phyloP scores from a whole-genome alignment of 2,113 vertebrate species.

The Nipponia nippon region DNA sequence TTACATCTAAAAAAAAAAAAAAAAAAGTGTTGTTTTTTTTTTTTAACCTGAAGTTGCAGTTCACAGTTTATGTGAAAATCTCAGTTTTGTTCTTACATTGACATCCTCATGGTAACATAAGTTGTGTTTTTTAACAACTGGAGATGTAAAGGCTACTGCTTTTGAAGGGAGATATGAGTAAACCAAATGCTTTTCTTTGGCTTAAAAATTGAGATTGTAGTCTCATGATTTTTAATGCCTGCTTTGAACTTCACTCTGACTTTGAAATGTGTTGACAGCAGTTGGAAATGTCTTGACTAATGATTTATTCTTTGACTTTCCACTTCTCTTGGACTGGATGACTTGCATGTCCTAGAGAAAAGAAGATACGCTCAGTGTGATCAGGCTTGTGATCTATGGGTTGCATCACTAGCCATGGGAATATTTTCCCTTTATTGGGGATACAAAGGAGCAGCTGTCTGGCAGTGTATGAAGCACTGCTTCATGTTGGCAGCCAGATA shows the following conservation, averaged over 20 bases:
- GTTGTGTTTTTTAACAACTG: not conserved
- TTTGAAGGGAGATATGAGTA: not conserved
- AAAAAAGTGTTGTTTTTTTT: not conserved
- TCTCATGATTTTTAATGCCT: slow-evolving; percentile 29
- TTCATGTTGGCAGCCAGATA: not conserved
- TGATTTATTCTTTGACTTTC: not conserved
- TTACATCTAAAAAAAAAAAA: not conserved
- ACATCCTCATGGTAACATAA: not conserved
- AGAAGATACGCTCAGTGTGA: not conserved
- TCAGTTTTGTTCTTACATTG: not conserved
- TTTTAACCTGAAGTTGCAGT: not conserved
- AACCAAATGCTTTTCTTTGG: not conserved
- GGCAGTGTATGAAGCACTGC: not conserved
- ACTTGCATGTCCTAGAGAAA: not conserved
- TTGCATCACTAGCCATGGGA: not conserved
- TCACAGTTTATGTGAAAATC: not conserved
- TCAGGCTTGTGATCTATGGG: not conserved
- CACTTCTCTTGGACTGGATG: not conserved
- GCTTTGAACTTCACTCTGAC: slow-evolving; percentile 26
- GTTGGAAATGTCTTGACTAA: slow-evolving; percentile 3
- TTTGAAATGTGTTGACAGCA: slow-evolving; percentile 33
- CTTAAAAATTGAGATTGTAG: not conserved
- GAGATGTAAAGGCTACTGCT: not conserved
- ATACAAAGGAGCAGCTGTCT: not conserved
- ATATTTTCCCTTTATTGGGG: not conserved